Conservation (phyloP, 2,797 vertebrate genomes). For the Adelosebastes latens region DNA sequence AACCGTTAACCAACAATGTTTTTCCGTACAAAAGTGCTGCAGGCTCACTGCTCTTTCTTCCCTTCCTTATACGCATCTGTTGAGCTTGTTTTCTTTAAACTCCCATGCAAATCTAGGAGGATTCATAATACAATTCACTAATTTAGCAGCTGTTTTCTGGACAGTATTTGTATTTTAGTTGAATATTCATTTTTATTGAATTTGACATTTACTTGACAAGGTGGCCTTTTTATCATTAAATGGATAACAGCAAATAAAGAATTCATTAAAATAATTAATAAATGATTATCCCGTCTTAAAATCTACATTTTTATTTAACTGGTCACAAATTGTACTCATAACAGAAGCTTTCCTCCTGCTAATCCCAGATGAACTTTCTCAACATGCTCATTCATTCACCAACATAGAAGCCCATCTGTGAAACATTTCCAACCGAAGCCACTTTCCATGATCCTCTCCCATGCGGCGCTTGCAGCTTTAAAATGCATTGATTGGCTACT, state of each 20-base stretch:
- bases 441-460: slow-evolving; percentile 60
- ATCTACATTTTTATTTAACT: background rate
- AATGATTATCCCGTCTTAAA: slow-evolving; percentile 3
- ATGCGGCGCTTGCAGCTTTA: slow-evolving; percentile 45
- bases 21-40: background rate
- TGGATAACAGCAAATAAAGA: background rate
- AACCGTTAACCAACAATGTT: background rate
- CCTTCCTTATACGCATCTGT: background rate
- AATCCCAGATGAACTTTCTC: slow-evolving; percentile 16
- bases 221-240: background rate
- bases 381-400: slow-evolving; percentile 45
- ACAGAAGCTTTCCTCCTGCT: slow-evolving; percentile 21
- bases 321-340: slow-evolving; percentile 14
- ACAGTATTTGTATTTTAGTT: background rate
- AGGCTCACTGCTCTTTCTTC: background rate
- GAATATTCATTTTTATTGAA: background rate
- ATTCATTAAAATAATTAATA: background rate
- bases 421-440: slow-evolving; percentile 62
- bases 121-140: background rate
- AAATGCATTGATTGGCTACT: slow-evolving; percentile 59
- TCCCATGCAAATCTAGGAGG: background rate
- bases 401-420: slow-evolving; percentile 52
- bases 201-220: background rate
- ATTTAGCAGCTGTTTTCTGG: background rate
- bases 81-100: slow-evolving; percentile 3